phyloP scores from a whole-genome alignment of 2,113 vertebrate species.

The Urocitellus parryii region DNA sequence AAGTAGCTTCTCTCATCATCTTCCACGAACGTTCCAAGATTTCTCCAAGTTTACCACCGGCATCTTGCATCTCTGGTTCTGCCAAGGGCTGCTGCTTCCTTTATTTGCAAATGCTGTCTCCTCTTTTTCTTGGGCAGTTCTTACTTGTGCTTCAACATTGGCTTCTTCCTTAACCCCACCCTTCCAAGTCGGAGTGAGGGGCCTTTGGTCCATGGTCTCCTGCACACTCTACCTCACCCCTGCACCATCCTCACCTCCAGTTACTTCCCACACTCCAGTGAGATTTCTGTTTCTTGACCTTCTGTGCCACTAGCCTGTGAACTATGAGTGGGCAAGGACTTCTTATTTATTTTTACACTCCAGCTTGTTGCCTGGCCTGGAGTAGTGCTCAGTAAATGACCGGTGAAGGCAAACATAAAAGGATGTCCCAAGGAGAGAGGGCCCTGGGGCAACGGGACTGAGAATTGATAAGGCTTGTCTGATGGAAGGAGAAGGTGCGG shows the following conservation, averaged over 20 bases:
- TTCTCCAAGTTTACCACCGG: background rate
- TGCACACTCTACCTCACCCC: rapidly evolving
- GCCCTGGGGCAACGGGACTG: background rate
- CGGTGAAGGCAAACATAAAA: conserved; percentile 19
- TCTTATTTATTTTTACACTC: conserved; percentile 45
- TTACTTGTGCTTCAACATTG: background rate
- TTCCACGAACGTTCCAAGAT: rapidly evolving
- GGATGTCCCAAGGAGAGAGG: background rate
- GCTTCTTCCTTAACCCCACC: background rate
- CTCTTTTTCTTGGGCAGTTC: background rate
- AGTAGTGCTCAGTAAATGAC: background rate
- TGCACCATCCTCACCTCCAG: background rate
- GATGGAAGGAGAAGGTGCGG: background rate
- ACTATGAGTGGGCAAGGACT: background rate
- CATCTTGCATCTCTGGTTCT: background rate
- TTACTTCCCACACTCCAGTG: background rate
- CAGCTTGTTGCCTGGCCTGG: background rate
- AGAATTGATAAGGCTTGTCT: background rate
- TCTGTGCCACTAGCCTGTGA: conserved; percentile 8
- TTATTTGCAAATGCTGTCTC: background rate
- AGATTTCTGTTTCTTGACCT: conserved; percentile 4
- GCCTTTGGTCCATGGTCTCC: background rate
- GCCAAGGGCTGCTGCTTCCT: background rate
- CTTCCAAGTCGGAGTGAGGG: background rate
- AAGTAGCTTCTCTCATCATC: rapidly evolving